phyloP scores from a whole-genome alignment of 2,113 vertebrate genomes.

The Callospermophilus lateralis region DNA sequence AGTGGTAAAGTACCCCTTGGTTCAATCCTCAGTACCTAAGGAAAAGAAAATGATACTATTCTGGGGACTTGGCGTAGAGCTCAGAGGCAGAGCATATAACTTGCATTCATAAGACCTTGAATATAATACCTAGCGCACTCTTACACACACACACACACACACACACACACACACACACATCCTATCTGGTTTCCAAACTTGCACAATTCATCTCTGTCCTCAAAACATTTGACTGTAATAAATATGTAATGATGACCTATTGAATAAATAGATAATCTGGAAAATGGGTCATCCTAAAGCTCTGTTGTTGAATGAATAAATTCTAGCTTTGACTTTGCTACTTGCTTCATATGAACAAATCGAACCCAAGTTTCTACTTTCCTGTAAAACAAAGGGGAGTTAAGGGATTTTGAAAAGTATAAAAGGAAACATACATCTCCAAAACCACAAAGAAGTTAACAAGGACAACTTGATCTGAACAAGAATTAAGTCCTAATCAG shows the following conservation, averaged over 20 bases:
- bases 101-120: background rate
- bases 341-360: constrained; percentile 29
- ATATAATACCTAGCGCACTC: background rate
- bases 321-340: background rate
- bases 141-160: background rate
- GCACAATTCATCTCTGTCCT: background rate
- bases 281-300: constrained; percentile 26
- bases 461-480: background rate
- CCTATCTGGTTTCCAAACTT: background rate
- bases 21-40: no score
- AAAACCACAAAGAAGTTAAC: constrained; percentile 30
- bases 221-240: constrained; percentile 40
- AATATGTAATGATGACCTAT: background rate
- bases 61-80: background rate
- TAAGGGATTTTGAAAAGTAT: constrained; percentile 9
- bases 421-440: constrained; percentile 34
- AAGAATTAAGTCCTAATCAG: constrained; percentile 29
- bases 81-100: background rate
- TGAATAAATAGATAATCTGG: constrained; percentile 29
- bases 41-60: background rate
- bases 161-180: background rate
- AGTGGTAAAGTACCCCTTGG: no score
- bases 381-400: constrained; percentile 27
- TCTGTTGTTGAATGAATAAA: constrained; percentile 48
- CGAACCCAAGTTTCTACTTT: constrained; percentile 29